Evolutionary conservation across 2,888 invertebrate genomes (phyloP), one percentile per base, ranked within the genome.

Genomic region (Hypolimnas misippus): DNA sequence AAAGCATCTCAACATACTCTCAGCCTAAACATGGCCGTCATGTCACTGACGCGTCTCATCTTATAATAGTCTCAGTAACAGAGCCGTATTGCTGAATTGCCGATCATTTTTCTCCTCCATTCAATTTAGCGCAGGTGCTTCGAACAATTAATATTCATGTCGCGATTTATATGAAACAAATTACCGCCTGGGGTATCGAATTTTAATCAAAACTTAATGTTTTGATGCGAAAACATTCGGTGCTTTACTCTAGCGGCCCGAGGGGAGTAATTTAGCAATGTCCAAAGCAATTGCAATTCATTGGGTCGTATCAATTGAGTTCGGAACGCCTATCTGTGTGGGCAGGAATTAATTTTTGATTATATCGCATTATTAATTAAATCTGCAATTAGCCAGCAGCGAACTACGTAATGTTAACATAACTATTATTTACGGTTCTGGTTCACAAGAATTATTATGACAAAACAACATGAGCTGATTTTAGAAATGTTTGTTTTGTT

Each of bases 221-320:
- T 55, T 68, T 67, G 44, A 70, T 72, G 74, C 70, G 69, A 70
- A 73, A 73, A n/a, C 74, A 75, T 64, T 63, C 54, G 63, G 69
- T 64, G 68, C 68, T 70, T 72, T 76, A 73, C 69, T 70, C 71
- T 70, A 65, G 63, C 63, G 66, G 69, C 74, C 72, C 66, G 57
- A 66, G 69, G 73, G 72, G 66, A 53, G 67, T 55, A 51, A 60
- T 66, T 70, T 65, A 70, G 70, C 70, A 72, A 72, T 73, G 71
- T 75, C 72, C 70, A 68, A 55, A 57, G 70, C 76, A 82, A 82
- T 82, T 80, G 82, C 53, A 57, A 51, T 38, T 31, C 46, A 56
- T 56, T 56, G 50, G 51, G 46, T 44, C 14, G 46, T 57, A 54
- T 62, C 62, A 42, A 57, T 62, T 62, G 54, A 50, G 42, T 49